A percentile compares a stretch with the other conserved stretches of the same genome.
Evolutionary conservation across 2,113 vertebrate species (phyloP).

Genomic region (Larimichthys polyactis): DNA sequence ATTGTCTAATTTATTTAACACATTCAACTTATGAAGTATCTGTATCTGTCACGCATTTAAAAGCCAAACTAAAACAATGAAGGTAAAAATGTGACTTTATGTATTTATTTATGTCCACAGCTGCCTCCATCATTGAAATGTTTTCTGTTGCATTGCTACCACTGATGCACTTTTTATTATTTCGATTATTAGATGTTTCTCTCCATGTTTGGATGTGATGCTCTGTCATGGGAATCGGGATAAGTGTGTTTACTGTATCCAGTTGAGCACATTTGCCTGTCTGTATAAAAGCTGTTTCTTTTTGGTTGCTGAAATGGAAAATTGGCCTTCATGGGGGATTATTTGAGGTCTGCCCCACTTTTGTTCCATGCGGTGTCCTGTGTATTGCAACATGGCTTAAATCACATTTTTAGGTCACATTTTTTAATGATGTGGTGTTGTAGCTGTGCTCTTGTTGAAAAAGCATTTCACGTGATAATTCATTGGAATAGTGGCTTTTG

Average conservation of each 20-base stretch:
- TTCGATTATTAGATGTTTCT: constrained; percentile 3
- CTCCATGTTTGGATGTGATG: neutral
- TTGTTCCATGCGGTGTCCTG: neutral
- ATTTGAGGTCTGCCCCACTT: constrained; percentile 39
- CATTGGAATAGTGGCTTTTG: constrained; percentile 5
- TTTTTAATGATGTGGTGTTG: neutral
- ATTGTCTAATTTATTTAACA: neutral
- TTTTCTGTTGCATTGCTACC: neutral
- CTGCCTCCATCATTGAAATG: neutral
- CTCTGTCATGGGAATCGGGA: neutral
- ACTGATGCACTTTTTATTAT: neutral
- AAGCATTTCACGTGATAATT: neutral
- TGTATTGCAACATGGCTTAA: constrained; percentile 37
- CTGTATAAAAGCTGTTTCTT: neutral
- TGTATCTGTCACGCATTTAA: neutral
- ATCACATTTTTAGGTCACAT: constrained; percentile 28
- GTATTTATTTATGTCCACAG: too few relatives aligned
- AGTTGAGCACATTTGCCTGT: neutral
- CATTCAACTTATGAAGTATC: neutral
- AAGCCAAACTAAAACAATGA: neutral
- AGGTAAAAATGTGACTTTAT: too few relatives aligned
- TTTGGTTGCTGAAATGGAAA: constrained; percentile 33
- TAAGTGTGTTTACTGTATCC: neutral
- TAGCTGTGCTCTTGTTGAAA: neutral
- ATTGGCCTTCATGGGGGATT: constrained; percentile 21